Evolutionary conservation across 1,140 invertebrate genomes (phyloP), one percentile per base, ranked within the genome.

Genomic region (Pomacea maculata): DNA sequence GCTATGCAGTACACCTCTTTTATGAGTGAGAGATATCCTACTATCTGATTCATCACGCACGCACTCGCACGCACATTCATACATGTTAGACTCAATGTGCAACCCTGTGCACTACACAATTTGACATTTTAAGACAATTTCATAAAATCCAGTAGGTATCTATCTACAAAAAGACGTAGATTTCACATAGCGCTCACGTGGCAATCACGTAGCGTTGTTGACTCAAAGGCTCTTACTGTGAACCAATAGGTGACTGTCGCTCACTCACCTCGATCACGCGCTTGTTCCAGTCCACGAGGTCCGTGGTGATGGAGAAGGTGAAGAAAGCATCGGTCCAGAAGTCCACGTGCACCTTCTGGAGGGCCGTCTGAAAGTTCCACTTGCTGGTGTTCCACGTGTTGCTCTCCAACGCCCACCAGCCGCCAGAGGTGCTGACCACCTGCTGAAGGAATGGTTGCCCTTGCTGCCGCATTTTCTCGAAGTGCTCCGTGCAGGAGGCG

Each of bases 311-410:
- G 21, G 81, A 81, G 70, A 86, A 86, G 3, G 85, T 88, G 71
- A 88, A 89, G 67, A 90, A 83, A 14, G 86, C 86, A 25, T 86
- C 80, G 0, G 86, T 89, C 87, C 89, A 89, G 79, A 84, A 88
- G 80, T 89, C 87, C 7, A 88, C 80, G 64, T 85, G 85, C 12
- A 85, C 83, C 63, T 85, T 87, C 78, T 82, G 76, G n/a, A 90
- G 74, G 55, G 80, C 81, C 9, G 70, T 68, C 67, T 87, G 81
- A 65, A 89, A 85, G 78, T 88, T 79, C 61, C 82, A 90, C 1
- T 71, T 79, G 8, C 21, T 29, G 11, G 54, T n/a, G 29, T 83
- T 72, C 67, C 77, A 84, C 15, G 78, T 80, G 6, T 82, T 88
- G 14, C 83, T 82, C 21, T 67, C 0, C 21, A 88, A 57, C 12